Base-by-base conservation (phyloP, 2,113 vertebrate genomes). In the Pollimyrus isidori region DNA sequence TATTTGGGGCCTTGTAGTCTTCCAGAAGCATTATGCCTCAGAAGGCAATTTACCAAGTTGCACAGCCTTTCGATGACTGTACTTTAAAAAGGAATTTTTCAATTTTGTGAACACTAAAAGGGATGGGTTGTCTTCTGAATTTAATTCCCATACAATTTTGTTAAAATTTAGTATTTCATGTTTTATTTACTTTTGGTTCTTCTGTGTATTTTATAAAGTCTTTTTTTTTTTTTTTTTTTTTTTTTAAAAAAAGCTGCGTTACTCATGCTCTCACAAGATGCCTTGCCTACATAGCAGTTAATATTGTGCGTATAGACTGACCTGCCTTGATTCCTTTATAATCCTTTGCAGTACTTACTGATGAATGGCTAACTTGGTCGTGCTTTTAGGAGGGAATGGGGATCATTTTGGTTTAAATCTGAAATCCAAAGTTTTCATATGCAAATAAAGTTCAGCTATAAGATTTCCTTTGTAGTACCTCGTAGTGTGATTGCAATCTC, bases 241-340 rank as follows among this genome's bases (percentile, higher is more conserved):
- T 35, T 35, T 1, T 35, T 35, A n/a, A n/a, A n/a, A n/a, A 0
- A 15, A 93, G 90, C 15, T 53, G 21, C 17, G 10, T 62, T 4
- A 50, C 42, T 84, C 84, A 2, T 23, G 26, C 4, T 26, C 5
- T 73, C 69, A 83, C 90, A 48, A 3, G 58, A 83, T 90, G 62
- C 90, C 15, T 62, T 86, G 11, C 65, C 76, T 90, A 83, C 88
- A 90, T 89, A 91, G 85, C 90, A 35, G 90, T 88, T 91, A 89
- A 92, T 90, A 92, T 91, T 80, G 92, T 88, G 53, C 85, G 94
- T 95, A 95, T 95, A 95, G 95, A 93, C 90, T 92, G 88, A 76
- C 89, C 56, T 91, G 91, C 91, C 89, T 93, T 93, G 50, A 91
- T 90, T 90, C 89, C 89, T 89, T 90, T 52, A 11, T 92, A 90